These are phyloP conservation scores for Xenus cinereus DNA, from an alignment of 2,113 vertebrate genomes.

Conservation along the genomic window DNA sequence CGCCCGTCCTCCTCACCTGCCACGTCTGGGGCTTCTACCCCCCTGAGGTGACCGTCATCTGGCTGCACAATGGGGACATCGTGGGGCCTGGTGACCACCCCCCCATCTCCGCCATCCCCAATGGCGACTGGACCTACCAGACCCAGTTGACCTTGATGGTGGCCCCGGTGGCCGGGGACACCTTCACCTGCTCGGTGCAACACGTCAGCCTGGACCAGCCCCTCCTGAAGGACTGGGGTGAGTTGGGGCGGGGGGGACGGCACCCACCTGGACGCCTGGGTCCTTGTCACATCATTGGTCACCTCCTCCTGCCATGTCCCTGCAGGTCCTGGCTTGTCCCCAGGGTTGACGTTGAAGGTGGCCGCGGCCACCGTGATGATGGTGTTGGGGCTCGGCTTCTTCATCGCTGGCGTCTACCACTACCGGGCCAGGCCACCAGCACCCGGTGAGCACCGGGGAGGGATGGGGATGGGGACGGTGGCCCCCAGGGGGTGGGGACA, in stretches of 20 bases:
- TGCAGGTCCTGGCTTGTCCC: neutral
- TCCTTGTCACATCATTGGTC: fast-evolving
- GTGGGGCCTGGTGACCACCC: neutral
- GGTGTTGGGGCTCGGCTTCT: neutral
- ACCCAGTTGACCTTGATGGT: constrained; percentile 35
- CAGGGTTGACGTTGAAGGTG: neutral
- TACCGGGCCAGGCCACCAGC: neutral
- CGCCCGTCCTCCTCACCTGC: constrained; percentile 57
- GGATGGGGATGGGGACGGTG: neutral
- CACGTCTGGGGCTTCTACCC: constrained; percentile 68
- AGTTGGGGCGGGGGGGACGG: neutral
- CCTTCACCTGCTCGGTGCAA: constrained; percentile 59
- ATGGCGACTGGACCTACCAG: constrained; percentile 75
- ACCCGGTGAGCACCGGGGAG: neutral
- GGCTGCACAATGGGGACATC: constrained; percentile 59
- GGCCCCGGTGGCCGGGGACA: constrained; percentile 13
- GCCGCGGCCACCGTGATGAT: neutral
- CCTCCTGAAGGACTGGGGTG: constrained; percentile 71
- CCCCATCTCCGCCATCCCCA: neutral
- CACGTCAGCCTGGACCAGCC: constrained; percentile 43
- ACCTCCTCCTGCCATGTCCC: neutral
- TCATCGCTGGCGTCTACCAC: fast-evolving
- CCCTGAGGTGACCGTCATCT: constrained; percentile 33
- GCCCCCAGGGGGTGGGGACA: neutral
- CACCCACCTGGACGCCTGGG: neutral